Percentiles rank a stretch among this genome's conserved stretches.
Conservation (phyloP, 2,113 vertebrate species). For the Talpa occidentalis region DNA sequence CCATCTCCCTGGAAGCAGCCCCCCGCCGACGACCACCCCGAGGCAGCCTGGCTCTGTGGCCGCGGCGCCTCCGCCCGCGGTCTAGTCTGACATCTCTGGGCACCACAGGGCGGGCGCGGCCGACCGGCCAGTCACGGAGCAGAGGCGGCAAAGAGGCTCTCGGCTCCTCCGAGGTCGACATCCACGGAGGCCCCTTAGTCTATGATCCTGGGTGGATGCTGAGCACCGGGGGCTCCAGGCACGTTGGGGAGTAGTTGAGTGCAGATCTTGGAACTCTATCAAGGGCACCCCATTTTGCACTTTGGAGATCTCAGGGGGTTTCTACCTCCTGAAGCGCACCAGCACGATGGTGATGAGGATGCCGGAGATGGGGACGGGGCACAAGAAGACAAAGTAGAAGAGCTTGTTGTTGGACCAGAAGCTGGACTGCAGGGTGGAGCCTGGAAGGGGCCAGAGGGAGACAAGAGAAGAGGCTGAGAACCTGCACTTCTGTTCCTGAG, state of each 20-base stretch:
- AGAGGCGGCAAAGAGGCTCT: conserved; percentile 70
- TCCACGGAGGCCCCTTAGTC: conserved; percentile 87
- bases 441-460: conserved; percentile 80
- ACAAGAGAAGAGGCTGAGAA: not conserved
- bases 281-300: conserved; percentile 98
- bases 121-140: conserved; percentile 49
- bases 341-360: conserved; percentile 95
- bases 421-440: conserved; percentile 93
- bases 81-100: not conserved
- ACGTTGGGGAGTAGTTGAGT: conserved; percentile 98
- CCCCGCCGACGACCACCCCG: conserved; percentile 69
- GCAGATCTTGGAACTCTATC: conserved; percentile 98
- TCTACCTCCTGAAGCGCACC: conserved; percentile 96
- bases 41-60: conserved; percentile 9
- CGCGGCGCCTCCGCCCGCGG: not conserved
- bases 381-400: conserved; percentile 99
- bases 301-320: conserved; percentile 94
- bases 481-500: not conserved
- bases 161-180: conserved; percentile 45
- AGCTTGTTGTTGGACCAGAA: conserved; percentile 96
- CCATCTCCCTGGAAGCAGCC: conserved; percentile 63
- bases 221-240: conserved; percentile 96
- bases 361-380: conserved; percentile 98
- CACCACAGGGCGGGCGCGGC: not conserved
- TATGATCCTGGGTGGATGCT: conserved; percentile 97